Evolutionary conservation across 2,888 invertebrate genomes (phyloP), one percentile per base, ranked within the genome.

Genomic region (Cheilosia soror): DNA sequence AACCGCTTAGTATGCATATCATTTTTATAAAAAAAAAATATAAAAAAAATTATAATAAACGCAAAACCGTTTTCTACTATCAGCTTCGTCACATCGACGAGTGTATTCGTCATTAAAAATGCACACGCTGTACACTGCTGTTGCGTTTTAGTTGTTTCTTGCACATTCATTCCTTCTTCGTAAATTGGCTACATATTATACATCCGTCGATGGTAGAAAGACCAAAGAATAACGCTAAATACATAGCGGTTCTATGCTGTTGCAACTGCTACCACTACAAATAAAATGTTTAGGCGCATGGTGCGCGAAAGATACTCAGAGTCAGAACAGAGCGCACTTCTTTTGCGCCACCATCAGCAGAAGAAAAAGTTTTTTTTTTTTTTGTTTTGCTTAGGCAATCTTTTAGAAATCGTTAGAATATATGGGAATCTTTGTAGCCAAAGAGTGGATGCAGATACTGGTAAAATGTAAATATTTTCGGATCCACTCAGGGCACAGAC

Each of bases 1-100:
- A 80, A 60, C 33, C 76, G 80, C 80, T 85, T 85, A 80, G 84
- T 80, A 85, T 85, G 75, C 84, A 85, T 65, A 76, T 80, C 84
- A 76, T 80, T 85, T 65, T 57, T 58, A 40, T 58, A 29, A 25
- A 42, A 55, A 58, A 57, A 37, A 20, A 58, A 37, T n/a, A n/a
- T n/a, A 33, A 37, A 33, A 62, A 40, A 25, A 13, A 47, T 15
- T 6, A 29, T 58, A 60, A 44, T 42, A 57, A 66, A 65, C 42
- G 25, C 60, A 65, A 71, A 85, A 85, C 84, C 76, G 84, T 85
- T 85, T 84, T 85, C 66, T 76, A 80, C 84, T 76, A 85, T 80
- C 76, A 60, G 66, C 71, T 71, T 53, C 71, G 65, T 78, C 82
- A 60, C 71, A 75, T 63, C 80, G 62, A 71, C 73, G 60, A 58